Evolutionary conservation across 2,888 invertebrate genomes (phyloP).

Genomic region (Sarcophaga caerulescens): DNA sequence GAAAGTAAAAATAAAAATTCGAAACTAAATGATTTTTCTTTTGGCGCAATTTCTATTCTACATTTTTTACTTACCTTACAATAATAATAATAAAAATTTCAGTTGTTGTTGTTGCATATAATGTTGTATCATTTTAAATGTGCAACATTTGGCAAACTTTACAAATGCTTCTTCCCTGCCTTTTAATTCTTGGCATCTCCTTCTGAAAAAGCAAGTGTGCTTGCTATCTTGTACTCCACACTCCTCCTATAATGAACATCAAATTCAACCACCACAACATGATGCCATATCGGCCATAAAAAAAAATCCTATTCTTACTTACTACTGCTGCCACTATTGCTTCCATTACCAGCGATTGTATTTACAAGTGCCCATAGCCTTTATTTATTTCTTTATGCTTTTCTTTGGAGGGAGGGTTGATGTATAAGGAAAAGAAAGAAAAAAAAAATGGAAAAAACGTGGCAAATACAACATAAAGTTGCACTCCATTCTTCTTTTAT

Average conservation of each 20-base stretch:
- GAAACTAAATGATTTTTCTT: slow-evolving; percentile 29
- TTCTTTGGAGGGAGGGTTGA: slow-evolving; percentile 33
- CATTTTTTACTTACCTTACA: slow-evolving; percentile 40
- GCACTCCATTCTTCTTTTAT: slow-evolving; percentile 58
- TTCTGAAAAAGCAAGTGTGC: slow-evolving; percentile 28
- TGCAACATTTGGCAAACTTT: slow-evolving; percentile 65
- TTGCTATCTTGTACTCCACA: not conserved
- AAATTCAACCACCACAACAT: slow-evolving; percentile 16
- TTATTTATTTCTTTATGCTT: not conserved
- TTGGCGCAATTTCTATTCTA: slow-evolving; percentile 50
- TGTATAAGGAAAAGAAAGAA: slow-evolving; percentile 12
- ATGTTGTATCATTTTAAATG: slow-evolving; percentile 55
- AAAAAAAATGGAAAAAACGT: too few species aligned
- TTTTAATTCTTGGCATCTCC: slow-evolving; percentile 59
- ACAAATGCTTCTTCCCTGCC: not conserved
- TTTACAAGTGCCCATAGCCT: slow-evolving; percentile 8
- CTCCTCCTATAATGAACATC: slow-evolving; percentile 18
- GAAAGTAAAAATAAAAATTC: not conserved
- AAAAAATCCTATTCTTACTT: slow-evolving; percentile 25
- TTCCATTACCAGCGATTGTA: not conserved
- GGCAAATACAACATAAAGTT: slow-evolving; percentile 30
- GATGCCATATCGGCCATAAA: slow-evolving; percentile 14
- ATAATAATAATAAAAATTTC: too few species aligned
- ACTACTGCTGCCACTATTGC: slow-evolving; percentile 1
- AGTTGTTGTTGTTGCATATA: slow-evolving; percentile 39